These are phyloP conservation scores for Eriocheir sinensis DNA, from an alignment of 1,140 invertebrate genomes.

Conservation along the genomic window DNA sequence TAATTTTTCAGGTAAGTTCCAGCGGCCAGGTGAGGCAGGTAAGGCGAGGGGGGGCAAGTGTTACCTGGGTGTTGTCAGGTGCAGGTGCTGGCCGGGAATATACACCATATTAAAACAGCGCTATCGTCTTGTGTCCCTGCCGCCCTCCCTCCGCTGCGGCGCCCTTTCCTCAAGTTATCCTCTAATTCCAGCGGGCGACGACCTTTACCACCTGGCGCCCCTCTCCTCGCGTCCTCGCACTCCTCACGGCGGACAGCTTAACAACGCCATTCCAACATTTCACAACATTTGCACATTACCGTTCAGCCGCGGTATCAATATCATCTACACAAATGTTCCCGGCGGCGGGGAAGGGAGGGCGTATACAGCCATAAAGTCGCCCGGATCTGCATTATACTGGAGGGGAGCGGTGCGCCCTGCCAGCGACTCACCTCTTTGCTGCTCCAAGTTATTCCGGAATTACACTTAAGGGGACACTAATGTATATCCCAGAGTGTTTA, in stretches of 20 bases:
- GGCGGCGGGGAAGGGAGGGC: slow-evolving; percentile 48
- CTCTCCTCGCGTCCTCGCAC: not conserved
- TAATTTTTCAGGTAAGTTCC: no score
- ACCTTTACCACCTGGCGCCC: not conserved
- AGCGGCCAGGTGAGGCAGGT: not conserved
- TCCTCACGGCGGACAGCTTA: not conserved
- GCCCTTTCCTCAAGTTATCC: not conserved
- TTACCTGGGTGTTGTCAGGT: not conserved
- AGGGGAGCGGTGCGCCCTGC: slow-evolving; percentile 53
- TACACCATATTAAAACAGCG: not conserved
- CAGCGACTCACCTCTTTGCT: slow-evolving; percentile 58
- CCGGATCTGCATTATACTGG: slow-evolving; percentile 68
- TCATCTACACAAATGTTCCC: slow-evolving; percentile 46
- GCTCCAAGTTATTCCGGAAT: slow-evolving; percentile 59
- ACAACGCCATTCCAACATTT: not conserved
- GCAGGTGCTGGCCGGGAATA: not conserved
- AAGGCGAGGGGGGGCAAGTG: no score
- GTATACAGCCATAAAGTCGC: slow-evolving; percentile 65
- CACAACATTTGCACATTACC: slow-evolving; percentile 61
- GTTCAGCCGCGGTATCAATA: slow-evolving; percentile 64
- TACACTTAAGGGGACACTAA: slow-evolving; percentile 70
- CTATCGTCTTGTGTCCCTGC: not conserved
- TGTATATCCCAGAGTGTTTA: slow-evolving; percentile 66
- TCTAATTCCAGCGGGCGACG: not conserved
- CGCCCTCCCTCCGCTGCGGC: no score